Evolutionary conservation across 2,888 invertebrate species (phyloP).

Genomic region (Carcina quercana): DNA sequence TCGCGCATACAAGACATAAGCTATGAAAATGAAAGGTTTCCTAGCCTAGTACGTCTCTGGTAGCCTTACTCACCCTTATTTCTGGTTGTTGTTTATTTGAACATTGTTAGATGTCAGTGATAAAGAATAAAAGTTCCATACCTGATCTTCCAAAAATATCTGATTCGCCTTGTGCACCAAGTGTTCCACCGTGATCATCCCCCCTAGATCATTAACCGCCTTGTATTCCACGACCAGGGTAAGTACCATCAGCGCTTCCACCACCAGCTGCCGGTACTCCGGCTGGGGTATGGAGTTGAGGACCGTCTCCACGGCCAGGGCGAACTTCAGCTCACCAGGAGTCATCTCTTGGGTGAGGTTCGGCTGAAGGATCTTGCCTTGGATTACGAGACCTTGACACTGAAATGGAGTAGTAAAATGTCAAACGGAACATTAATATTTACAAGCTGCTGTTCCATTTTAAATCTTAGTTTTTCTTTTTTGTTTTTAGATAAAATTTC

Average conservation of each 20-base stretch:
- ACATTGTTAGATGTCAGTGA: too few relatives aligned
- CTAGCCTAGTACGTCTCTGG: too few relatives aligned
- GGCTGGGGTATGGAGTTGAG: slow-evolving; percentile 98
- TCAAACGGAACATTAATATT: not conserved
- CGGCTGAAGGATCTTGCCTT: slow-evolving; percentile 91
- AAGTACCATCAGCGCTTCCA: slow-evolving; percentile 97
- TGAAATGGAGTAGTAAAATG: slow-evolving; percentile 17
- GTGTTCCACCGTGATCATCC: slow-evolving; percentile 90
- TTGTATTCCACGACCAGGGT: slow-evolving; percentile 93
- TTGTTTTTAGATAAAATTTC: too few relatives aligned
- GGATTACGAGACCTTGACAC: slow-evolving; percentile 96
- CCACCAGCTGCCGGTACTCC: slow-evolving; percentile 96
- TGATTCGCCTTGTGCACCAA: slow-evolving; percentile 96
- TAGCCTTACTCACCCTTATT: too few relatives aligned
- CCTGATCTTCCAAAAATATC: slow-evolving; percentile 97
- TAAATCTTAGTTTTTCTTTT: too few relatives aligned
- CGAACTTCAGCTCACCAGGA: slow-evolving; percentile 97
- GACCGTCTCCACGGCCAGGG: slow-evolving; percentile 96
- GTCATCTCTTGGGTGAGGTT: slow-evolving; percentile 99
- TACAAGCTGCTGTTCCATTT: not conserved
- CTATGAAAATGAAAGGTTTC: too few relatives aligned
- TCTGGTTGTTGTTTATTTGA: too few relatives aligned
- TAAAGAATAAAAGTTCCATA: too few relatives aligned
- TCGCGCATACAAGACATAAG: too few relatives aligned
- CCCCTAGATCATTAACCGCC: slow-evolving; percentile 83